phyloP scores from a whole-genome alignment of 2,888 invertebrate genomes.

The Theretra japonica region DNA sequence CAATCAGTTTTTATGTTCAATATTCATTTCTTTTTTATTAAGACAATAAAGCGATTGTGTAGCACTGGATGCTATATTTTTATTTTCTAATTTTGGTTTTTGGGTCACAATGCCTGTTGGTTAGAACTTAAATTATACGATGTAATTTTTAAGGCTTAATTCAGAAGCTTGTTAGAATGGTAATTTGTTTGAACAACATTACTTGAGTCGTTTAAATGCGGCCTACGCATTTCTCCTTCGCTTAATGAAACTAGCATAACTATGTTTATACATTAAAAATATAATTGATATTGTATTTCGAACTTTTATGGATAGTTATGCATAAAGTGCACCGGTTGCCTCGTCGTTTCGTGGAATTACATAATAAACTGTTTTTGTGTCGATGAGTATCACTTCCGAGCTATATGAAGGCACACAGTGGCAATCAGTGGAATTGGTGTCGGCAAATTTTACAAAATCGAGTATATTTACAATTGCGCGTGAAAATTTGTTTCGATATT shows the following conservation, averaged over 20 bases:
- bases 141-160: background rate
- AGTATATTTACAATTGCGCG: background rate
- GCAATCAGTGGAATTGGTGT: slow-evolving; percentile 33
- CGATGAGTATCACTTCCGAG: background rate
- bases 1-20: no score
- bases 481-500: background rate
- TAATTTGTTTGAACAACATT: background rate
- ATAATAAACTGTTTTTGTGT: background rate
- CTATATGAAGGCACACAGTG: slow-evolving; percentile 11
- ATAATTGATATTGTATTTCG: background rate
- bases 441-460: slow-evolving; percentile 30
- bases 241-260: background rate
- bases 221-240: background rate
- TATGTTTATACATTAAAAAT: background rate
- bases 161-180: background rate
- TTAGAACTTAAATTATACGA: background rate
- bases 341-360: background rate
- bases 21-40: no score
- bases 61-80: no score
- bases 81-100: no score
- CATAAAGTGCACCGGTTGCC: background rate
- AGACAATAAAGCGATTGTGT: no score
- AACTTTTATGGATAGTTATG: background rate
- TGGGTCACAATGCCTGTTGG: no score
- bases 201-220: background rate